phyloP scores from a whole-genome alignment of 1,140 invertebrate species.

The Drosophila pectinifera region DNA sequence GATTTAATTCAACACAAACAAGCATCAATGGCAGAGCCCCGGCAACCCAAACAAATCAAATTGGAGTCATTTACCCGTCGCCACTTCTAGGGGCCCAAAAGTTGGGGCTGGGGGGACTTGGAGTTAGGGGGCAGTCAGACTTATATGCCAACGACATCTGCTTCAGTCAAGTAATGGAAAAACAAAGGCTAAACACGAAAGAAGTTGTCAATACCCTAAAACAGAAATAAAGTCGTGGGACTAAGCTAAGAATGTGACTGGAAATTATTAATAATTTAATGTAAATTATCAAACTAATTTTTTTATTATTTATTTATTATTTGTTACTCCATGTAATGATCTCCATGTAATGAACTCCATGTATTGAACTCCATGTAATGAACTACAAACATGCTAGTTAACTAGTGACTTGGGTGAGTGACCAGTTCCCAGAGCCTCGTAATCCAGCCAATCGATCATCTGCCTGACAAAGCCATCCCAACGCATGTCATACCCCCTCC shows the following conservation, averaged over 20 bases:
- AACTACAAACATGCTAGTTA: slow-evolving; percentile 25
- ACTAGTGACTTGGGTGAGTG: slow-evolving; percentile 19
- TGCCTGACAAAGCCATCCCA: slow-evolving; percentile 33
- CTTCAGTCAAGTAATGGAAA: slow-evolving; percentile 43
- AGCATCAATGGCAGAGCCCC: slow-evolving; percentile 48
- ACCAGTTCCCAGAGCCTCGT: slow-evolving; percentile 14
- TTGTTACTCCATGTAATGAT: background rate
- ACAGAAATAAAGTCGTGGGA: background rate
- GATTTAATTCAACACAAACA: slow-evolving; percentile 63
- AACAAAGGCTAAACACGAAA: slow-evolving; percentile 26
- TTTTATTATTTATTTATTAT: too few species aligned
- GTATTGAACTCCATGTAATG: background rate
- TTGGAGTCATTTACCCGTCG: slow-evolving; percentile 80
- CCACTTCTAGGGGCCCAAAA: slow-evolving; percentile 49
- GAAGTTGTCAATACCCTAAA: slow-evolving; percentile 32
- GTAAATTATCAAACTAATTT: too few species aligned
- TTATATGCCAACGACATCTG: slow-evolving; percentile 61
- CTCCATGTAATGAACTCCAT: background rate
- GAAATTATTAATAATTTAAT: background rate
- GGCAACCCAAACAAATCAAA: slow-evolving; percentile 76
- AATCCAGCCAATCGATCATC: slow-evolving; percentile 46
- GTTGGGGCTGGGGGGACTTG: background rate
- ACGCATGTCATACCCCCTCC: slow-evolving; percentile 17
- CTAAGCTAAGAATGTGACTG: background rate
- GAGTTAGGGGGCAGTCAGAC: slow-evolving; percentile 14